A percentile compares a stretch with the other conserved stretches of the same genome.
Evolutionary conservation across 2,113 vertebrate species (phyloP).

Genomic region (mouse (Mus musculus)): GRCm39 chr9:45252501-45253000

Average conservation of each 20-base stretch:
- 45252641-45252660: not conserved
- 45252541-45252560: not conserved
- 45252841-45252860: not conserved
- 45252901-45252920: too few relatives aligned
- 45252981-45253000: not conserved
- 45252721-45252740: not conserved
- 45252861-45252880: not conserved
- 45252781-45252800: not conserved
- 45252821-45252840: not conserved
- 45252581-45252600: not conserved
- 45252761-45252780: not conserved
- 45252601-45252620: not conserved
- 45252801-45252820: not conserved
- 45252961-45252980: not conserved
- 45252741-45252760: not conserved
- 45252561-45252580: not conserved
- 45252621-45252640: not conserved
- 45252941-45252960: not conserved
- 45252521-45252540: not conserved
- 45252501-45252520: not conserved
- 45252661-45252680: not conserved
- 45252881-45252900: too few relatives aligned
- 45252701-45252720: constrained; percentile 6
- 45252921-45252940: not conserved
- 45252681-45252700: not conserved